Conservation (phyloP, 1,140 invertebrate species). For the Cecropterus lyciades region DNA sequence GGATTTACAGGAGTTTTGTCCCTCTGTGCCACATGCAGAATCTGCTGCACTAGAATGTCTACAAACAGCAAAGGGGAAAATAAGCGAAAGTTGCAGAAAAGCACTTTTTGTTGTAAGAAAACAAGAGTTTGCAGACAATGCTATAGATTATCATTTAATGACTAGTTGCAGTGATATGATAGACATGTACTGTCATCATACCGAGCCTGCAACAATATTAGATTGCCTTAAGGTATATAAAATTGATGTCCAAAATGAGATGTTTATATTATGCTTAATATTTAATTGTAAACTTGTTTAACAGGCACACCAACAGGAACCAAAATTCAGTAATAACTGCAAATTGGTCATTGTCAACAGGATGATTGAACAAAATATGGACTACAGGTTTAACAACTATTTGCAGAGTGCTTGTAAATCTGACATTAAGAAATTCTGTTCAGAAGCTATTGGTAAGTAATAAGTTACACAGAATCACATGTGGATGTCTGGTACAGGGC, state of each 20-base stretch:
- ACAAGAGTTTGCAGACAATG: slow-evolving; percentile 93
- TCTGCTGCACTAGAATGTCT: slow-evolving; percentile 94
- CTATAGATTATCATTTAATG: slow-evolving; percentile 93
- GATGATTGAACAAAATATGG: slow-evolving; percentile 96
- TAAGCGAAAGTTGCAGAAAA: slow-evolving; percentile 90
- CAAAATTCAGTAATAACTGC: slow-evolving; percentile 94
- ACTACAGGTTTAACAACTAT: slow-evolving; percentile 96
- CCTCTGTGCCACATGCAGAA: slow-evolving; percentile 89
- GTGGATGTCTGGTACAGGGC: too few species aligned
- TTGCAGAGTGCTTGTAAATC: slow-evolving; percentile 90
- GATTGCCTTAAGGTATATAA: slow-evolving; percentile 87
- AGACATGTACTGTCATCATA: slow-evolving; percentile 90
- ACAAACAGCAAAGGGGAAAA: slow-evolving; percentile 88
- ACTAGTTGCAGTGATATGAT: slow-evolving; percentile 94
- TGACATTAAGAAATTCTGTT: slow-evolving; percentile 92
- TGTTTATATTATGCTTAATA: background rate
- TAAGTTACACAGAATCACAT: background rate
- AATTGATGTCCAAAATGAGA: background rate
- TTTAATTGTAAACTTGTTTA: slow-evolving; percentile 52
- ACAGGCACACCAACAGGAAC: slow-evolving; percentile 91
- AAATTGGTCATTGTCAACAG: slow-evolving; percentile 93
- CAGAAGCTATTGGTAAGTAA: slow-evolving; percentile 86
- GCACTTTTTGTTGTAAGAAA: slow-evolving; percentile 93
- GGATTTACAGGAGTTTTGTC: slow-evolving; percentile 93
- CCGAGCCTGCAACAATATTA: slow-evolving; percentile 88